Evolutionary conservation across 2,113 vertebrate species (phyloP).

Genomic region (Sander vitreus): DNA sequence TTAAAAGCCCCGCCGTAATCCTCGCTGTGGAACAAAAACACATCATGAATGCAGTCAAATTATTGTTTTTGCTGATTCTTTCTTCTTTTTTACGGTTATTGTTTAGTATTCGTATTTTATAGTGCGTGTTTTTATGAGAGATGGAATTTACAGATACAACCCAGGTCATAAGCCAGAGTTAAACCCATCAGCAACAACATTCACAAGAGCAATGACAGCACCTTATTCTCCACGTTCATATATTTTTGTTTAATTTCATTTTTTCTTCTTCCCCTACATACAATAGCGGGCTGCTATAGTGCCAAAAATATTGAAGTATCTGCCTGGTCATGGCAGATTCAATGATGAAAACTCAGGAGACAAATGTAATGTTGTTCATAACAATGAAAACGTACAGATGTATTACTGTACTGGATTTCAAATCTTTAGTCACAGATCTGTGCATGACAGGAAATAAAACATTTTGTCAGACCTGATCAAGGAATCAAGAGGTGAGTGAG

Average conservation of each 20-base stretch:
- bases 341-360: constrained; percentile 63
- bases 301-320: constrained; percentile 26
- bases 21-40: constrained; percentile 65
- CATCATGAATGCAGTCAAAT: constrained; percentile 61
- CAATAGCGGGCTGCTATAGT: constrained; percentile 1
- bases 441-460: constrained; percentile 49
- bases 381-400: constrained; percentile 47
- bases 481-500: constrained; percentile 21
- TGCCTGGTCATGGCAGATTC: constrained; percentile 34
- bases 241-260: constrained; percentile 16
- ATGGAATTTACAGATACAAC: constrained; percentile 33
- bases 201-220: neutral
- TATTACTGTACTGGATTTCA: constrained; percentile 29
- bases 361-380: constrained; percentile 49
- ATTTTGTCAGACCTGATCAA: constrained; percentile 51
- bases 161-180: constrained; percentile 18
- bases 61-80: constrained; percentile 41
- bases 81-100: constrained; percentile 50
- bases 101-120: constrained; percentile 55
- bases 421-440: constrained; percentile 35
- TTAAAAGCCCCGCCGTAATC: constrained; percentile 69
- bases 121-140: constrained; percentile 15
- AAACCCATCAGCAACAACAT: constrained; percentile 26
- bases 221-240: constrained; percentile 7
- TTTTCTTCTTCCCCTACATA: constrained; percentile 5